Conservation (phyloP, 1,140 invertebrate species). For the Achatina immaculata region DNA sequence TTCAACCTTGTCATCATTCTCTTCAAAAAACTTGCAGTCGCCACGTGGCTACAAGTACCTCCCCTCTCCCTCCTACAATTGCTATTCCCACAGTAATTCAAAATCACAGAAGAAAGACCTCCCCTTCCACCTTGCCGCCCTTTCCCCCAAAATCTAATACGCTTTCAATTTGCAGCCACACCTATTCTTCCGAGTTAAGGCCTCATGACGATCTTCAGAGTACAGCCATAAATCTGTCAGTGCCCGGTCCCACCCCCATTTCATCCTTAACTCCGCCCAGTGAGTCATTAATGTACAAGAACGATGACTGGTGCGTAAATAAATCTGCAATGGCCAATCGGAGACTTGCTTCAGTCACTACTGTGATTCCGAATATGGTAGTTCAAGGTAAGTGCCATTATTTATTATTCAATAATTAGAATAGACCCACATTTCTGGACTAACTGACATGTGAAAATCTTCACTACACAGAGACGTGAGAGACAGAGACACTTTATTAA, state of each 20-base stretch:
- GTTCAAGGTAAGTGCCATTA: neutral
- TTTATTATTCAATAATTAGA: neutral
- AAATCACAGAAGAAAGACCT: no score
- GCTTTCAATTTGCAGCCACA: constrained; percentile 41
- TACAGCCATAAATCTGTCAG: constrained; percentile 63
- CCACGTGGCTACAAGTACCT: constrained; percentile 24
- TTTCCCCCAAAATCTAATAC: constrained; percentile 41
- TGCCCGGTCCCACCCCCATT: constrained; percentile 45
- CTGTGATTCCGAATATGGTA: neutral
- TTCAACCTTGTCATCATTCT: no score
- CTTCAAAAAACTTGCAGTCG: no score
- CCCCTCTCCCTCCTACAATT: neutral
- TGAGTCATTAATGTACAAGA: constrained; percentile 38
- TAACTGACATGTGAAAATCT: no score
- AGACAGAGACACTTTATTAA: no score
- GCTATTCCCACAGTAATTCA: no score
- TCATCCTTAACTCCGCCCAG: constrained; percentile 22
- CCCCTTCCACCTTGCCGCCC: neutral
- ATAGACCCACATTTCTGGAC: no score
- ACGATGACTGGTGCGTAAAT: constrained; percentile 21
- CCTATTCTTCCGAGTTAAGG: neutral
- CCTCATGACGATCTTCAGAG: constrained; percentile 55
- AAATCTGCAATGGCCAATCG: neutral
- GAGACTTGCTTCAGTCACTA: neutral
- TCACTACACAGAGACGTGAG: no score